Evolutionary conservation across 2,797 vertebrate genomes (phyloP).

Genomic region (Numenius phaeopus): DNA sequence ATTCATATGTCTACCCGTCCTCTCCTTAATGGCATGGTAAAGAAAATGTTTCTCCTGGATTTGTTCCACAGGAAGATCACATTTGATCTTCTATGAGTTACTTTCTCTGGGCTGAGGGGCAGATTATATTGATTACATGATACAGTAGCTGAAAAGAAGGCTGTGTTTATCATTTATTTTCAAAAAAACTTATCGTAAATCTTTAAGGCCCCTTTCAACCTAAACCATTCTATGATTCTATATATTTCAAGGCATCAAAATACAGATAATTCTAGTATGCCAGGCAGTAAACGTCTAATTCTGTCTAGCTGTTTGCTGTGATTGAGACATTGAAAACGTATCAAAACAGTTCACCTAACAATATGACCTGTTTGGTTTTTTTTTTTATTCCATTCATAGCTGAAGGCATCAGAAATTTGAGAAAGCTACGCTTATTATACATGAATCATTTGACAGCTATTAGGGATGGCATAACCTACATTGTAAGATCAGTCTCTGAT

Average conservation of each 20-base stretch:
- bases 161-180: neutral
- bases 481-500: slow-evolving; percentile 28
- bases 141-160: neutral
- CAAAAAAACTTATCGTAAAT: neutral
- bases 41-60: neutral
- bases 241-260: neutral
- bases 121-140: neutral
- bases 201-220: neutral
- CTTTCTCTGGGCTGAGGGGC: neutral
- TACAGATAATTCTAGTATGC: neutral
- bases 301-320: neutral
- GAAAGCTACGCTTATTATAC: slow-evolving; percentile 28
- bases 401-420: slow-evolving; percentile 35
- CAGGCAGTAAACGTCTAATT: neutral
- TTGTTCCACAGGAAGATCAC: neutral
- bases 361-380: neutral
- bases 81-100: neutral
- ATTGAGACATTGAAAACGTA: neutral
- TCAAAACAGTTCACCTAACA: neutral
- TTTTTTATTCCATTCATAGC: slow-evolving; percentile 9
- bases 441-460: slow-evolving; percentile 38
- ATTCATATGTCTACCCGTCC: neutral
- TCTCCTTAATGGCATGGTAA: neutral
- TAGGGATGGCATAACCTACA: slow-evolving; percentile 26
- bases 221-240: neutral